Evolutionary conservation across 2,797 vertebrate species (phyloP).

Genomic region (Myoxocephalus aenaeus): DNA sequence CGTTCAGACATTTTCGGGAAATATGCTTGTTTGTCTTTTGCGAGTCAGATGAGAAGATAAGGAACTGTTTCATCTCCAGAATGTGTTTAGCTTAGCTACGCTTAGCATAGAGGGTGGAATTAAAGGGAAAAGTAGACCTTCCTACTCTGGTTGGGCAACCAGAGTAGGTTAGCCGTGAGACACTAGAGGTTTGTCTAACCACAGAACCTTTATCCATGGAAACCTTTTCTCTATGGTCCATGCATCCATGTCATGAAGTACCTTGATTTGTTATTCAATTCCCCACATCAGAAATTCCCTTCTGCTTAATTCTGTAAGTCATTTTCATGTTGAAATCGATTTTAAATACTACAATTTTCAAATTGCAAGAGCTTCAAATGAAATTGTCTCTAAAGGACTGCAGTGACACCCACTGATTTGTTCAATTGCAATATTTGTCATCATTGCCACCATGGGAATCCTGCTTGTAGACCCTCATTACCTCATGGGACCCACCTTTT

Average conservation of each 20-base stretch:
- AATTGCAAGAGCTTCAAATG: neutral
- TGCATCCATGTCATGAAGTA: neutral
- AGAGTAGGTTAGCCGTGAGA: neutral
- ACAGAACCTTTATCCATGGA: neutral
- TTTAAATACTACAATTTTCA: neutral
- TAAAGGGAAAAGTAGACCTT: neutral
- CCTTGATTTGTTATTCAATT: neutral
- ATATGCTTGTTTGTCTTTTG: constrained; percentile 28
- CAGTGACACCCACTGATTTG: neutral
- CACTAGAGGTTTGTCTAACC: neutral
- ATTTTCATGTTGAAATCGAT: neutral
- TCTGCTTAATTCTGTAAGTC: too few species aligned
- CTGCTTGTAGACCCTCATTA: neutral
- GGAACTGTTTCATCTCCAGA: constrained; percentile 3
- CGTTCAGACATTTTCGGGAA: constrained; percentile 22
- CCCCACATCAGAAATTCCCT: neutral
- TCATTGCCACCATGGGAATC: too few species aligned
- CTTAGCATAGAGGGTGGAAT: neutral
- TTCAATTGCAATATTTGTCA: too few species aligned
- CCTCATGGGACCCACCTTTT: neutral
- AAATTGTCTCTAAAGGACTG: too few species aligned
- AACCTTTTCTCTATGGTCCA: neutral
- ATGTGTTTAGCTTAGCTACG: neutral
- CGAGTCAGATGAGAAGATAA: constrained; percentile 27
- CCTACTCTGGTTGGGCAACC: neutral